A percentile compares a stretch with the other conserved stretches of the same genome.
Evolutionary conservation across 2,888 invertebrate species (phyloP).

Genomic region (Pyralis farinalis): DNA sequence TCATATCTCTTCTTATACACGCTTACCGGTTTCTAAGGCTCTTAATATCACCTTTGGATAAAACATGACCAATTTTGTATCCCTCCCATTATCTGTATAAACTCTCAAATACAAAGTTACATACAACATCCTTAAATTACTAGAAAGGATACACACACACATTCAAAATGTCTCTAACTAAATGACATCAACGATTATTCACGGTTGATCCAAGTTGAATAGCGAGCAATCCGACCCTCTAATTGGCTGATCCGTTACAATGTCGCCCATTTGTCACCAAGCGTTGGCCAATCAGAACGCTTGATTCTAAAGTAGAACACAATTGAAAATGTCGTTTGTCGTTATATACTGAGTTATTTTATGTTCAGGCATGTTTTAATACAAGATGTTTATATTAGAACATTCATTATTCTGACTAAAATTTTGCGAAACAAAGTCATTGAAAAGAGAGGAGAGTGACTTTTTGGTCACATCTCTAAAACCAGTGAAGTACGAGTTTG

Average conservation of each 20-base stretch:
- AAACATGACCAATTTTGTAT: too few relatives aligned
- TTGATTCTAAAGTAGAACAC: constrained; percentile 51
- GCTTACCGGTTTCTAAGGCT: too few relatives aligned
- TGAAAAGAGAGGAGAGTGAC: too few relatives aligned
- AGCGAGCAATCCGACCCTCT: constrained; percentile 21
- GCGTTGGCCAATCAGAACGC: constrained; percentile 53
- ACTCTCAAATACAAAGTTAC: background rate
- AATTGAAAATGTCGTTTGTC: constrained; percentile 62
- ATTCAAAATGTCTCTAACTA: constrained; percentile 16
- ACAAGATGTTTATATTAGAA: too few relatives aligned
- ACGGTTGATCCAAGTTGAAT: constrained; percentile 29
- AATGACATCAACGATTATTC: constrained; percentile 43
- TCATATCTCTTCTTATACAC: too few relatives aligned
- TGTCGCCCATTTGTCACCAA: constrained; percentile 81
- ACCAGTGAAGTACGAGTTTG: too few relatives aligned
- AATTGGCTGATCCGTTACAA: constrained; percentile 53
- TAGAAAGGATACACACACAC: constrained; percentile 5
- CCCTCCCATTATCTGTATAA: too few relatives aligned
- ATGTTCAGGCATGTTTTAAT: constrained; percentile 23
- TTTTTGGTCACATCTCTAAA: too few relatives aligned
- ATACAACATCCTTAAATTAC: background rate
- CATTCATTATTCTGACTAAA: too few relatives aligned
- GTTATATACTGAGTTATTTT: constrained; percentile 43
- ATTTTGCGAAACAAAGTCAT: too few relatives aligned
- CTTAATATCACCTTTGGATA: too few relatives aligned